Evolutionary conservation across 2,113 vertebrate genomes (phyloP).

Genomic region (Lipotes vexillifer): DNA sequence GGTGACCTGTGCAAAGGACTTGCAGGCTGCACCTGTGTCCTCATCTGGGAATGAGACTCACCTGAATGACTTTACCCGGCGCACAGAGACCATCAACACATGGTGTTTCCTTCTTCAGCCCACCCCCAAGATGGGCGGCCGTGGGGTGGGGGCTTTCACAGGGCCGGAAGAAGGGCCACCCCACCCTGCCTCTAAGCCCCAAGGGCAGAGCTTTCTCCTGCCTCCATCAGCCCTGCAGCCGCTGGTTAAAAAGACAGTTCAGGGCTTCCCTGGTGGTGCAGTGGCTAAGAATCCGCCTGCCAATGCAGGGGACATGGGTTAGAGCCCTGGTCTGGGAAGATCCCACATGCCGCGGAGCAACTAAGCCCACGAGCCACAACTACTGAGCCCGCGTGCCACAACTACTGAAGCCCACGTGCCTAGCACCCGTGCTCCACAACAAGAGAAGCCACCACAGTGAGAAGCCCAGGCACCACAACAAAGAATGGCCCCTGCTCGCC

Average conservation of each 20-base stretch:
- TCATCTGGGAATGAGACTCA: not conserved
- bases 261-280: not conserved
- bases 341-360: not conserved
- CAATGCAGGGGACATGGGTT: not conserved
- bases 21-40: not conserved
- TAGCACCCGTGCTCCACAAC: too few relatives aligned
- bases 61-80: not conserved
- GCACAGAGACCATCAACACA: accelerated
- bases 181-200: not conserved
- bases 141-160: not conserved
- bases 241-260: not conserved
- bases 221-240: not conserved
- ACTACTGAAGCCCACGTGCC: not conserved
- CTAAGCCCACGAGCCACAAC: not conserved
- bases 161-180: not conserved
- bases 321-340: not conserved
- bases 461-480: too few relatives aligned
- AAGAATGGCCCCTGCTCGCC: too few relatives aligned
- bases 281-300: not conserved
- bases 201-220: not conserved
- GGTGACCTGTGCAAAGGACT: too few relatives aligned
- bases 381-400: too few relatives aligned
- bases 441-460: too few relatives aligned
- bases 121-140: not conserved
- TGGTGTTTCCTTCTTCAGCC: not conserved